Percentiles rank a stretch among this genome's conserved stretches.
These are phyloP conservation scores for Euglossa dilemma DNA, from an alignment of 1,140 invertebrate genomes.

Conservation along the genomic window DNA sequence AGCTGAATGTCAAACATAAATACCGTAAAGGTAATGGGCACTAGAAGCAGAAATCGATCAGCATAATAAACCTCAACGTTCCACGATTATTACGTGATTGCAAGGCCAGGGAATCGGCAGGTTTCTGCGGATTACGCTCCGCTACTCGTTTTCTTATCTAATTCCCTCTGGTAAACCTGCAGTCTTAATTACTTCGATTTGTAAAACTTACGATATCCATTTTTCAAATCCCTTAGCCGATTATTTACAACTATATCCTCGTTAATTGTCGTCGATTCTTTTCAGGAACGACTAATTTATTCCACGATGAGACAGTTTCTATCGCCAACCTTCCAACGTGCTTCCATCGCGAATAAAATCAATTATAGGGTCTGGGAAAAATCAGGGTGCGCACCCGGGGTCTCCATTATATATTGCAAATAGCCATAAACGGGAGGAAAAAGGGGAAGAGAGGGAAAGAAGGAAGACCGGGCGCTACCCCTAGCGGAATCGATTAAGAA, in stretches of 20 bases:
- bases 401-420: neutral
- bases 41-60: constrained; percentile 30
- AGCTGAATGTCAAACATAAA: constrained; percentile 12
- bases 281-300: neutral
- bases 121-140: neutral
- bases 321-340: neutral
- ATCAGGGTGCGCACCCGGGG: neutral
- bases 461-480: neutral
- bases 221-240: neutral
- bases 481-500: neutral
- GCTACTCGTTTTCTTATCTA: neutral
- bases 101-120: constrained; percentile 4
- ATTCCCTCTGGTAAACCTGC: neutral
- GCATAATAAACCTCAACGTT: constrained; percentile 18
- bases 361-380: neutral
- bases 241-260: neutral
- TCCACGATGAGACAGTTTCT: neutral
- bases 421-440: neutral
- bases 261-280: neutral
- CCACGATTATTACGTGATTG: constrained; percentile 8
- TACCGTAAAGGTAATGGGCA: neutral
- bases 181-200: too few relatives aligned
- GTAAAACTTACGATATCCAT: neutral
- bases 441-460: neutral
- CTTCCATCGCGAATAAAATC: neutral